Conservation (phyloP, 1,140 invertebrate species). For the Hormaphis cornu region DNA sequence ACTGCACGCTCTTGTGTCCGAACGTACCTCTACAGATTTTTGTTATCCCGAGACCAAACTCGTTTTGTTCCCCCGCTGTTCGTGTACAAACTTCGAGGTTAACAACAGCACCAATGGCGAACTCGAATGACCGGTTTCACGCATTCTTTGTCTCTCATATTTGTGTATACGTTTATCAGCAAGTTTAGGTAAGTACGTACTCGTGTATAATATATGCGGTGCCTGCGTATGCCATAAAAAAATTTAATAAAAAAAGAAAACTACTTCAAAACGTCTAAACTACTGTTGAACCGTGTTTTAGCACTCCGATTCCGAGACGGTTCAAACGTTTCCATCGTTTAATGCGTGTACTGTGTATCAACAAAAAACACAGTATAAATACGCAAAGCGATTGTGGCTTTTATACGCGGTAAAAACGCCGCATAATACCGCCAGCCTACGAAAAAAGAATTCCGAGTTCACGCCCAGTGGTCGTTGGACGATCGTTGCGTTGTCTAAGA, state of each 20-base stretch:
- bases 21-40: not conserved
- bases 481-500: too few relatives aligned
- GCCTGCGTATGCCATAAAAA: not conserved
- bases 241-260: conserved; percentile 6
- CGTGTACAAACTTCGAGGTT: conserved; percentile 20
- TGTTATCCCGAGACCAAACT: not conserved
- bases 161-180: conserved; percentile 1
- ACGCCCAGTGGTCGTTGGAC: too few relatives aligned
- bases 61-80: conserved; percentile 4
- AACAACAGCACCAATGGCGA: conserved; percentile 31
- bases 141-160: not conserved
- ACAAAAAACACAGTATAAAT: not conserved
- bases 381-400: not conserved
- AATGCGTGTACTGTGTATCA: not conserved
- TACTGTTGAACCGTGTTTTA: conserved; percentile 11
- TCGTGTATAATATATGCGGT: not conserved
- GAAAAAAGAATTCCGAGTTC: too few relatives aligned
- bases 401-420: not conserved
- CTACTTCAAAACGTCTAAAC: not conserved
- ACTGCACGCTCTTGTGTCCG: not conserved
- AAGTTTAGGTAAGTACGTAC: not conserved
- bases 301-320: not conserved
- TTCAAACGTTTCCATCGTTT: not conserved
- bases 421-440: too few relatives aligned
- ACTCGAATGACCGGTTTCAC: conserved; percentile 23